Evolutionary conservation across 2,888 invertebrate genomes (phyloP), one percentile per base, ranked within the genome.

Genomic region (Aquatica leii): DNA sequence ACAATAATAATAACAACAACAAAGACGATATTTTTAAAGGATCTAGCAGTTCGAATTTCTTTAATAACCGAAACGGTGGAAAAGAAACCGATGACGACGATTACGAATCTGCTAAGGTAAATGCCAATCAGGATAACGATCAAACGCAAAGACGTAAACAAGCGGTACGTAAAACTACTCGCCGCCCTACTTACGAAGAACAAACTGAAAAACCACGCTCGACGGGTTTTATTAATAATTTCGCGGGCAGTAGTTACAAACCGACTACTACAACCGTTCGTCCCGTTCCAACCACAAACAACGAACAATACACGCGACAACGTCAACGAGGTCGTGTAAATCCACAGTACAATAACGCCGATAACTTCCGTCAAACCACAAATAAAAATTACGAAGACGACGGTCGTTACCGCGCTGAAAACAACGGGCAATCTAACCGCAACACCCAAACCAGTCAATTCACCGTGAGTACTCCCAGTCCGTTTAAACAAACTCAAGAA

Each of bases 11-110:
- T 62, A 64, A 73, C 49, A 73, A 77, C 62, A 72, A 72, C 60
- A 80, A 82, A 21, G 72, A 87, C 60, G 90, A 90, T 73, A 84
- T 86, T 61, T 87, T 90, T 62, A 87, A 88, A 71, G 87, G 88
- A 43, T 90, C 90, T 18, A 90, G 90, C 77, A 90, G 90, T 62
- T 90, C 91, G 0, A 90, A 91, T 80, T 91, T 91, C 83, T 91
- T 89, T 81, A 89, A 89, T 71, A 87, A 86, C 74, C 82, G 84
- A 51, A 86, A 87, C 75, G 84, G 84, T 40, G 87, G 87, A 5
- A 85, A 86, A 70, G 87, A 88, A 75, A 82, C 81, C 54, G 83
- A 85, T 65, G 84, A 85, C 57, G 85, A 85, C 61, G 62, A 66
- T 5, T 56, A 66, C 9, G 69, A 71, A 9, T 81, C 82, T 59